A percentile compares a stretch with the other conserved stretches of the same genome.
Conservation (phyloP, 2,888 invertebrate genomes). For the Caenorhabditis japonica region DNA sequence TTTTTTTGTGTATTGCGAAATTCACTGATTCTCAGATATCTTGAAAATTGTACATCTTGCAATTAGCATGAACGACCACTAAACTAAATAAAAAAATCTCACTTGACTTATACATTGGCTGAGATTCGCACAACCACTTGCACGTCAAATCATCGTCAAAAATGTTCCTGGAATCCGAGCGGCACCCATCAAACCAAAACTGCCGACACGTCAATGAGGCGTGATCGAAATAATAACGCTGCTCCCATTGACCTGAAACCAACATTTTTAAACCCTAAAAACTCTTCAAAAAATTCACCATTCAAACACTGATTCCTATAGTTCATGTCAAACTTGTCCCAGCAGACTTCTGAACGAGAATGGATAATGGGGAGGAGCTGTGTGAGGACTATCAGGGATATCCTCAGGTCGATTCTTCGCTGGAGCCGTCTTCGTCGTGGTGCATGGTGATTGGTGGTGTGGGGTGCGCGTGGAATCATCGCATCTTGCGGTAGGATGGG, state of each 20-base stretch:
- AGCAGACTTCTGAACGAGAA: conserved; percentile 74
- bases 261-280: background rate
- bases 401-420: conserved; percentile 34
- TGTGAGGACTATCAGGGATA: conserved; percentile 2
- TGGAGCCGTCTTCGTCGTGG: conserved; percentile 11
- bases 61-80: too few relatives aligned
- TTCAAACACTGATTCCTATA: conserved; percentile 73
- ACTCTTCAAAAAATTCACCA: conserved; percentile 68
- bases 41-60: too few relatives aligned
- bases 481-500: conserved; percentile 34
- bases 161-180: conserved; percentile 69
- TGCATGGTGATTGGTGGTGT: conserved; percentile 9
- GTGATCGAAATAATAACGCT: conserved; percentile 75
- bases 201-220: conserved; percentile 70
- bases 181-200: conserved; percentile 74
- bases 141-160: conserved; percentile 75
- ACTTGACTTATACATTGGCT: conserved; percentile 73
- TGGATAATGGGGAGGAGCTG: conserved; percentile 17
- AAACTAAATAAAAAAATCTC: conserved; percentile 29
- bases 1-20: too few relatives aligned
- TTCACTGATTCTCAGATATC: background rate
- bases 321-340: conserved; percentile 75
- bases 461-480: conserved; percentile 42
- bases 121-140: conserved; percentile 76
- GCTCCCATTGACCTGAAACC: conserved; percentile 73